phyloP scores from a whole-genome alignment of 2,888 invertebrate genomes.

The Himalopsyche japonica region DNA sequence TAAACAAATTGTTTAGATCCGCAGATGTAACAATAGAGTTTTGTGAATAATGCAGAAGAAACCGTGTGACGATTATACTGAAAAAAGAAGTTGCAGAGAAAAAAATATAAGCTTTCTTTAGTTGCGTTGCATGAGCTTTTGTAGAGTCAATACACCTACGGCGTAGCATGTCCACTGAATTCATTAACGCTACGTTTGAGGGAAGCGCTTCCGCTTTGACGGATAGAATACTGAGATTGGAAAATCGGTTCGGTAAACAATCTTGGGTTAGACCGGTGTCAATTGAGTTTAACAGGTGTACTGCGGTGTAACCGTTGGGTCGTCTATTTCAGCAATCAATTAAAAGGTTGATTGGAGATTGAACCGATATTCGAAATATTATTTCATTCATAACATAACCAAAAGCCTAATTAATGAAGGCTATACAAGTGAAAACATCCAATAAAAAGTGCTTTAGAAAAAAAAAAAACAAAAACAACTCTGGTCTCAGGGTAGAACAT shows the following conservation, averaged over 20 bases:
- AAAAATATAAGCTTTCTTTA: neutral
- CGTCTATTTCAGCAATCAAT: neutral
- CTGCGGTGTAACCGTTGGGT: neutral
- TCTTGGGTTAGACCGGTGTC: neutral
- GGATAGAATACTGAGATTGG: neutral
- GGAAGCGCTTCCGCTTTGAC: neutral
- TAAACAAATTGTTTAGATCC: no score
- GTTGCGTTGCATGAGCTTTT: neutral
- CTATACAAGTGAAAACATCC: no score
- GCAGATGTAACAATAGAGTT: neutral
- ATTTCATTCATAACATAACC: no score
- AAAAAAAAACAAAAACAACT: no score
- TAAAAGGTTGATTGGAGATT: neutral
- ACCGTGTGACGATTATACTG: neutral
- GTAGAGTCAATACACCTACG: neutral
- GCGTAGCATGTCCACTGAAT: neutral
- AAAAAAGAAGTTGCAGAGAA: neutral
- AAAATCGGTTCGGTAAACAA: neutral
- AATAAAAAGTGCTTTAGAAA: no score
- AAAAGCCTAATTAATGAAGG: no score
- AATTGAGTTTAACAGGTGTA: neutral
- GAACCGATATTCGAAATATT: neutral
- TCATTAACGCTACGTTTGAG: neutral
- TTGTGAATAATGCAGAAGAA: neutral
- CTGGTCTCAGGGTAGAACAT: no score